Percentiles rank a stretch among this genome's conserved stretches.
Evolutionary conservation across 2,113 vertebrate genomes (phyloP).

Genomic region (Heterotis niloticus): DNA sequence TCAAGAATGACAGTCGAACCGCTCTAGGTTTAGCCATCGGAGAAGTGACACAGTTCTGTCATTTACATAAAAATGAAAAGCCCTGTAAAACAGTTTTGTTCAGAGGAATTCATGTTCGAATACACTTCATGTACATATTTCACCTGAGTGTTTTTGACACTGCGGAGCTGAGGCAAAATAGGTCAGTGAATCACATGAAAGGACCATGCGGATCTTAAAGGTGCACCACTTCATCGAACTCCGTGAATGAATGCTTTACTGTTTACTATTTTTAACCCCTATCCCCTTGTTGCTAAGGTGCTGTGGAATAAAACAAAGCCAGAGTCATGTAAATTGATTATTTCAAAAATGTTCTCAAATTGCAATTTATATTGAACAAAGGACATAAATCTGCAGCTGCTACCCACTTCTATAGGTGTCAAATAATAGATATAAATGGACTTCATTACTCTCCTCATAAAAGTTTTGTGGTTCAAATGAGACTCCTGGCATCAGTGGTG

Average conservation of each 20-base stretch:
- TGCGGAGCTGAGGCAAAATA: background rate
- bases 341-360: slow-evolving; percentile 11
- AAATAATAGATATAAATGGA: background rate
- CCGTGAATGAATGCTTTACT: background rate
- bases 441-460: slow-evolving; percentile 5
- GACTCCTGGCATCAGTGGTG: background rate
- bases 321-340: background rate
- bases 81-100: background rate
- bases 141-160: background rate
- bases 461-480: background rate
- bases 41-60: slow-evolving; percentile 28
- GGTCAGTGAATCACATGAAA: background rate
- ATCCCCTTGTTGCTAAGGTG: background rate
- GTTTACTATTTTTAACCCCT: background rate
- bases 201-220: background rate
- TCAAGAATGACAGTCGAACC: slow-evolving; percentile 18
- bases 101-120: background rate
- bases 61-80: slow-evolving; percentile 17
- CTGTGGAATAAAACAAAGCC: background rate
- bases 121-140: background rate
- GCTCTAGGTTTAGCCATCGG: slow-evolving; percentile 14
- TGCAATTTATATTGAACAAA: background rate
- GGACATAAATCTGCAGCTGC: background rate
- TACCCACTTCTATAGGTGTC: background rate
- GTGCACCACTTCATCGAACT: background rate